Evolutionary conservation across 1,140 invertebrate species (phyloP), one percentile per base, ranked within the genome.

Genomic region (Achroia grisella): DNA sequence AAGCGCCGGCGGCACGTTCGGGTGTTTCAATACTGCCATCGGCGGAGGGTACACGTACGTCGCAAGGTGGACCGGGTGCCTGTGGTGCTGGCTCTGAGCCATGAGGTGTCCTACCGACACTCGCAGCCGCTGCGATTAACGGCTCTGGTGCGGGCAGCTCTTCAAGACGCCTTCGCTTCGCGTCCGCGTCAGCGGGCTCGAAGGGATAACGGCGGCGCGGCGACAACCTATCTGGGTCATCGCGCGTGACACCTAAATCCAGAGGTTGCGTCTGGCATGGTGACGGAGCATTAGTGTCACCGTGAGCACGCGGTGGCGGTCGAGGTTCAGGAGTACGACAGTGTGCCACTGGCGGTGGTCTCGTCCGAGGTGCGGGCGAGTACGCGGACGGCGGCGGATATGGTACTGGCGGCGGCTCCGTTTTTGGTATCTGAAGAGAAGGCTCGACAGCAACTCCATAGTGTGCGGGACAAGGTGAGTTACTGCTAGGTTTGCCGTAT

Each of bases 51-150:
- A 87, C 83, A 14, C 85, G 57, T 10, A 86, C 85, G 23, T 87
- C 85, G 35, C 81, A 85, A 28, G 87, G 86, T 1, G 89, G 87
- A 33, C 89, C 85, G 0, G 89, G 88, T 8, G 89, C 87, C 6
- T 89, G 88, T 1, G 80, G 83, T 0, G 84, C 83, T 28, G 87
- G 79, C 52, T 83, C 79, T 4, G 79, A 83, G 11, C 79, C 79
- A 39, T 66, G 55, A n/a, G 79, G 75, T 30, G 71, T 70, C 33
- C 70, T 63, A n/a, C 75, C 93, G 33, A 93, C 92, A 8, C 92
- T 92, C 1, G 92, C 92, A 1, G 92, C 91, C 1, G 91, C 91
- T 1, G 91, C 91, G 33, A 93, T 91, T n/a, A 94, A 71, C 43
- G 66, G 77, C 44, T 83, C 76, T 8, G 77, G 70, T 5, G 76